Base-by-base conservation (phyloP, 2,113 vertebrate genomes). In the Indicator maculatus region DNA sequence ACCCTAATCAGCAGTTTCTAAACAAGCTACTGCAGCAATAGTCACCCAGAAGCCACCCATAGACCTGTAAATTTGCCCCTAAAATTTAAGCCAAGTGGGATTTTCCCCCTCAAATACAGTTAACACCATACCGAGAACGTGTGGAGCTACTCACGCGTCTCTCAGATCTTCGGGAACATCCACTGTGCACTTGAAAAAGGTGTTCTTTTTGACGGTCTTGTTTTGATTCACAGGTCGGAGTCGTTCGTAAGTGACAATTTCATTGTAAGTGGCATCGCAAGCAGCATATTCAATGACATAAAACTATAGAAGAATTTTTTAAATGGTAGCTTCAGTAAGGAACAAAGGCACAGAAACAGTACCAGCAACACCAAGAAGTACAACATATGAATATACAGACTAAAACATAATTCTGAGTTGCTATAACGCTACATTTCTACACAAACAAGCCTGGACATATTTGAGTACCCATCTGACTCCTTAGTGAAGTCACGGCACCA, bases 271-370 rank as follows among this genome's bases (percentile, higher is more conserved):
- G 96, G 98, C 98, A 96, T 98, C 98, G 96, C 98, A 98, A 95
- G 98, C 98, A 98, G 98, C 98, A 87, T 98, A 98, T 87, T 98
- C 98, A 94, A 98, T 98, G 93, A 98, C 98, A 55, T 98, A 98
- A 85, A 98, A 98, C 98, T 98, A 90, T 3, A 88, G 82, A 81
- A 77, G 33, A 72, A 39, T 31, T 59, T 64, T 66, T 23, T 9
- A 6, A 15, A 52, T 5, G 8, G 0, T 19, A 61, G 85, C 11
- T 70, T 89, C 60, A 77, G 47, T 66, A 83, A 61, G n/a, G 24
- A 79, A 50, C 27, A 69, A 53, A 52, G 9, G 44, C 61, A 50
- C 0, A 45, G 16, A 6, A 70, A 76, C 26, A 31, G 27, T 31
- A 69, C 17, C 47, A 64, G 12, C 47, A 70, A 21, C 21, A 53